Conservation (phyloP, 2,113 vertebrate species). For the Melanerpes formicivorus region DNA sequence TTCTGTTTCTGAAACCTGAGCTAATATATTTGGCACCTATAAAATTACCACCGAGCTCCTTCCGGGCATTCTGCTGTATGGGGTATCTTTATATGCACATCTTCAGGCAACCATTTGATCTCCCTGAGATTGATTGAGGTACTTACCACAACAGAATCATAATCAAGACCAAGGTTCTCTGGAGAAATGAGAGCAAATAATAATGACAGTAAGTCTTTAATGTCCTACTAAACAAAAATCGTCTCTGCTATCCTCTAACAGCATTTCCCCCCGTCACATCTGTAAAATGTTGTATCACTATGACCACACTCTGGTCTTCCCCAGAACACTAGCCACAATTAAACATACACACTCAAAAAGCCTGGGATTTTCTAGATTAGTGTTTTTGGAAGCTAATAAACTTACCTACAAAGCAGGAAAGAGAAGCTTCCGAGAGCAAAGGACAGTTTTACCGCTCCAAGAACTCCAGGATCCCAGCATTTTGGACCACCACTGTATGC, state of each 20-base stretch:
- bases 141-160: constrained; percentile 1
- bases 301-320: not conserved
- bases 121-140: constrained; percentile 41
- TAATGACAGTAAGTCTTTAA: not conserved
- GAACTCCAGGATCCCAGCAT: not conserved
- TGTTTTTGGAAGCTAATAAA: not conserved
- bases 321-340: not conserved
- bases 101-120: constrained; percentile 44
- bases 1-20: not conserved
- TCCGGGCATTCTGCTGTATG: not conserved
- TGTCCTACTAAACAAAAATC: not conserved
- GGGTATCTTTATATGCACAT: constrained; percentile 30
- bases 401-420: not conserved
- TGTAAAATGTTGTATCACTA: not conserved
- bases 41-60: constrained; percentile 31
- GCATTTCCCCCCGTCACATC: not conserved
- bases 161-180: constrained; percentile 34
- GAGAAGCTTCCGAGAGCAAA: not conserved
- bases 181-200: constrained; percentile 45
- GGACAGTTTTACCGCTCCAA: not conserved
- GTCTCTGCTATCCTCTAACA: not conserved
- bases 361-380: accelerated
- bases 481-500: not conserved
- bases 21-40: not conserved
- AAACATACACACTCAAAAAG: not conserved